Percentiles rank a stretch among this genome's conserved stretches.
Evolutionary conservation across 2,888 invertebrate species (phyloP).

Genomic region (Adelognathus sp.): DNA sequence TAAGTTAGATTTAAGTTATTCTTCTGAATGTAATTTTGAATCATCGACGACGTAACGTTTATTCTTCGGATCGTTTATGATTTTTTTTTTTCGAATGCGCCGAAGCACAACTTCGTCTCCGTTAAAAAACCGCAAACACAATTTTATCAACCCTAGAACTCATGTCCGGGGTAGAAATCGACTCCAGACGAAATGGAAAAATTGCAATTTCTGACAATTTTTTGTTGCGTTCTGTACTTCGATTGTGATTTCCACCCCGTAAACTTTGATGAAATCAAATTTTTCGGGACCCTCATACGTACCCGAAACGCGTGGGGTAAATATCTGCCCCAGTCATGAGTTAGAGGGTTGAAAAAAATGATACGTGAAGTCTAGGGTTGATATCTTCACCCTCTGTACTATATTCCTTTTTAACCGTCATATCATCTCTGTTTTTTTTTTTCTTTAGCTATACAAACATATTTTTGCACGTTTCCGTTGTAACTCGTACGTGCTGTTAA

Average conservation of each 20-base stretch:
- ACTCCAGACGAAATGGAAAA: no score
- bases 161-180: no score
- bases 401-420: constrained; percentile 29
- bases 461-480: constrained; percentile 16
- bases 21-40: not conserved
- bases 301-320: no score
- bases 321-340: no score
- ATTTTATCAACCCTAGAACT: no score
- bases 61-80: not conserved
- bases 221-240: no score
- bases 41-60: not conserved
- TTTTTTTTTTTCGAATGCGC: not conserved
- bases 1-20: constrained; percentile 35
- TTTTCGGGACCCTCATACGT: no score
- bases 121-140: constrained; percentile 13
- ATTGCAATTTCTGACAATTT: not conserved
- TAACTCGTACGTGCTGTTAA: constrained; percentile 22
- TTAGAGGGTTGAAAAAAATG: no score
- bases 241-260: no score
- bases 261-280: no score
- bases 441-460: constrained; percentile 18
- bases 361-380: no score
- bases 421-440: constrained; percentile 33
- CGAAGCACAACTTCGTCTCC: constrained; percentile 18
- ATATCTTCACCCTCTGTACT: constrained; percentile 24